Conservation (phyloP, 2,797 vertebrate species). For the Galaxias olidus region DNA sequence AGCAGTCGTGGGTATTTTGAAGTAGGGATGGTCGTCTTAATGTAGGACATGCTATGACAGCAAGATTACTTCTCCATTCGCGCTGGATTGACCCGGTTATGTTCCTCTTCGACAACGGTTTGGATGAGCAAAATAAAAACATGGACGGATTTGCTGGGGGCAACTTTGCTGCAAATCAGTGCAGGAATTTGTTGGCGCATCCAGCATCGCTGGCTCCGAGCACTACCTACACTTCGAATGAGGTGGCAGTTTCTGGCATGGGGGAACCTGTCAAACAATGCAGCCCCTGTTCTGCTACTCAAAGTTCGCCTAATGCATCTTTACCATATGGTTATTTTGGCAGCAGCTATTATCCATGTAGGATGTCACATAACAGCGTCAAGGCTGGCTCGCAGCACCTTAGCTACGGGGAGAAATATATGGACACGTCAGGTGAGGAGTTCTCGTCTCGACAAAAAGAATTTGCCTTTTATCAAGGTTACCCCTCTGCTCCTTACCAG, state of each 20-base stretch:
- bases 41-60: conserved; percentile 99
- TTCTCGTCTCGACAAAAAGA: conserved; percentile 93
- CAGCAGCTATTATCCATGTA: conserved; percentile 94
- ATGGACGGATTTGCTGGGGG: conserved; percentile 91
- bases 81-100: conserved; percentile 99
- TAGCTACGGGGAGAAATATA: conserved; percentile 90
- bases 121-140: conserved; percentile 95
- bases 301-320: conserved; percentile 90
- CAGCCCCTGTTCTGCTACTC: conserved; percentile 92
- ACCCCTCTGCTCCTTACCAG: conserved; percentile 91
- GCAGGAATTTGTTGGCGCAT: conserved; percentile 95
- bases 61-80: conserved; percentile 96
- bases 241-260: conserved; percentile 88
- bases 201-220: conserved; percentile 90
- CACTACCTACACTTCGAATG: conserved; percentile 85
- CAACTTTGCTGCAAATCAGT: conserved; percentile 93
- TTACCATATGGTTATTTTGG: conserved; percentile 98
- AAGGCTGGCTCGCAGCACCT: conserved; percentile 91
- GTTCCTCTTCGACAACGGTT: conserved; percentile 96
- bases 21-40: conserved; percentile 83
- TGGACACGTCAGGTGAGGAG: conserved; percentile 94
- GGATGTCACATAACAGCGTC: conserved; percentile 90
- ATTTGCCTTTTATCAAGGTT: conserved; percentile 96
- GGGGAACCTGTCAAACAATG: conserved; percentile 95
- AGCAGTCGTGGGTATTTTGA: conserved; percentile 85